Percentiles rank a stretch among this genome's conserved stretches.
Evolutionary conservation across 2,888 invertebrate species (phyloP).

Genomic region (Amphipoea lucens): DNA sequence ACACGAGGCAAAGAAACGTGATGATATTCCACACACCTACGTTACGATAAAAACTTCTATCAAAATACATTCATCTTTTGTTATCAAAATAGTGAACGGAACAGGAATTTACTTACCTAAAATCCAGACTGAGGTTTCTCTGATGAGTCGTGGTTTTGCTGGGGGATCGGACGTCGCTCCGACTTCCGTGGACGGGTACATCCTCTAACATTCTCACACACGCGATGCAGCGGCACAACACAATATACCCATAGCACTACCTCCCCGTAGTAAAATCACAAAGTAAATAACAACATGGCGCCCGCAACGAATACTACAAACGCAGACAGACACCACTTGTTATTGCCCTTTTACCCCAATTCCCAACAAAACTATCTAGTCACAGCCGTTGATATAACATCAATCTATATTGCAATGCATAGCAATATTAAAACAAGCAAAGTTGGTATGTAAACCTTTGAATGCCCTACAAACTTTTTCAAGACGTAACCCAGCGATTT

Average conservation of each 20-base stretch:
- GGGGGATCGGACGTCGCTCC: constrained; percentile 81
- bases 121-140: constrained; percentile 96
- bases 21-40: neutral
- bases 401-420: constrained; percentile 46
- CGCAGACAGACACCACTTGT: constrained; percentile 61
- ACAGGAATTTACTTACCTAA: constrained; percentile 91
- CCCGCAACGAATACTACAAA: constrained; percentile 72
- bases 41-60: constrained; percentile 12
- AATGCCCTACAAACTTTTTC: constrained; percentile 59
- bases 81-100: constrained; percentile 48
- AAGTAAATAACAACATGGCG: constrained; percentile 90
- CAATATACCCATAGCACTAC: constrained; percentile 84
- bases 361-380: constrained; percentile 57
- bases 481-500: constrained; percentile 53
- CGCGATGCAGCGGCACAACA: constrained; percentile 79
- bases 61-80: constrained; percentile 33
- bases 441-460: constrained; percentile 54
- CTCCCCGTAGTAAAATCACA: constrained; percentile 79
- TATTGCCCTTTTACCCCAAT: constrained; percentile 27
- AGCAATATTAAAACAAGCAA: constrained; percentile 41
- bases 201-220: constrained; percentile 89
- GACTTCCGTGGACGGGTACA: constrained; percentile 89
- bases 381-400: constrained; percentile 63
- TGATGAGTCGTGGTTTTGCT: constrained; percentile 92
- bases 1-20: constrained; percentile 28